Evolutionary conservation across 2,888 invertebrate genomes (phyloP).

Genomic region (Eupithecia dodoneata): DNA sequence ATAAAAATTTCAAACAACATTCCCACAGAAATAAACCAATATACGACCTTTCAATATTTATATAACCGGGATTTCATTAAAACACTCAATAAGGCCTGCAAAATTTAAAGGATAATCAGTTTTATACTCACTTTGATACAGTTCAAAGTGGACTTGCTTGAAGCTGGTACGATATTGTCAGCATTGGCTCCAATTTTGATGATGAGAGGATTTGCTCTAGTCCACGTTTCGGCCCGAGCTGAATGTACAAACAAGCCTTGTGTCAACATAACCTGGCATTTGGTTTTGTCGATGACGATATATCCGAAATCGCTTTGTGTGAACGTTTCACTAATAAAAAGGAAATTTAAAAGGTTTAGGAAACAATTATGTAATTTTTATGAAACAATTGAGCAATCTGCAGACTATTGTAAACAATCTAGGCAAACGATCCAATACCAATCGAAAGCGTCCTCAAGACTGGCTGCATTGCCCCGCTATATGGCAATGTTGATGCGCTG

Average conservation of each 20-base stretch:
- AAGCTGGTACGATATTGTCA: slow-evolving; percentile 22
- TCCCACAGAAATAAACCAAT: slow-evolving; percentile 31
- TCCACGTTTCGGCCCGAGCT: slow-evolving; percentile 22
- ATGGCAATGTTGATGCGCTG: neutral
- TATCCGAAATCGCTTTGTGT: neutral
- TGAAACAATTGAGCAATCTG: neutral
- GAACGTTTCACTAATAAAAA: neutral
- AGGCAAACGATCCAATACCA: neutral
- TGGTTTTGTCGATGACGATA: slow-evolving; percentile 31
- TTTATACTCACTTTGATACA: slow-evolving; percentile 19
- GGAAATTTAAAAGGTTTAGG: neutral
- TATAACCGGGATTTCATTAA: slow-evolving; percentile 37
- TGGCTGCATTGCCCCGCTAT: neutral
- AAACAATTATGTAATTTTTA: neutral
- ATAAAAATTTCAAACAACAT: slow-evolving; percentile 33
- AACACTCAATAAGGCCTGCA: slow-evolving; percentile 34
- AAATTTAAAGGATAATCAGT: slow-evolving; percentile 29
- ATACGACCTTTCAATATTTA: slow-evolving; percentile 36
- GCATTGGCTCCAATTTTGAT: slow-evolving; percentile 42
- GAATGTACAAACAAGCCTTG: slow-evolving; percentile 29
- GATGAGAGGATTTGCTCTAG: slow-evolving; percentile 35
- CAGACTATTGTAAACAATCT: neutral
- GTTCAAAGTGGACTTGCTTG: slow-evolving; percentile 22
- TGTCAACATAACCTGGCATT: slow-evolving; percentile 29
- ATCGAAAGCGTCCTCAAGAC: neutral